Evolutionary conservation across 1,140 invertebrate species (phyloP).

Genomic region (Drosophila bifasciata): DNA sequence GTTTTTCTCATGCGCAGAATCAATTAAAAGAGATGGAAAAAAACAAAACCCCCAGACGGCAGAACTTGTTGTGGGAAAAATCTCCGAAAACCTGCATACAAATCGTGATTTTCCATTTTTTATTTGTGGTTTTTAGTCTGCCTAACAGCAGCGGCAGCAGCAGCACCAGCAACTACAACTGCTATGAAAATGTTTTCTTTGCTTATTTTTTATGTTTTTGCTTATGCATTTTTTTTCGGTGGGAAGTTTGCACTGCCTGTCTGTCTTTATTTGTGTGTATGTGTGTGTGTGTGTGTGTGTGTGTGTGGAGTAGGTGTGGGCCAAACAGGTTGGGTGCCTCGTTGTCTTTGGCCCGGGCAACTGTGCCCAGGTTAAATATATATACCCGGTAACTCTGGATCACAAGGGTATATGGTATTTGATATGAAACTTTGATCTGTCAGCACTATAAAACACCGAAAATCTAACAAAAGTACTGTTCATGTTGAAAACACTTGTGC

Average conservation of each 20-base stretch:
- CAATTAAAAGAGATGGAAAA: slow-evolving; percentile 69
- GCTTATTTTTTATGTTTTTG: slow-evolving; percentile 57
- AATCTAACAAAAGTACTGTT: too few relatives aligned
- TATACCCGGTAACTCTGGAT: too few relatives aligned
- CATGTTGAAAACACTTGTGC: too few relatives aligned
- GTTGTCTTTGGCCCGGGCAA: slow-evolving; percentile 29
- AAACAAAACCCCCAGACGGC: slow-evolving; percentile 20
- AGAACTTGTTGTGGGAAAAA: slow-evolving; percentile 77
- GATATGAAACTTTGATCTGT: too few relatives aligned
- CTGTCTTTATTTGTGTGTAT: slow-evolving; percentile 3
- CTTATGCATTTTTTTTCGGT: slow-evolving; percentile 70
- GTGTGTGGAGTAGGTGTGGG: slow-evolving; percentile 71
- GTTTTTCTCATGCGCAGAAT: slow-evolving; percentile 73
- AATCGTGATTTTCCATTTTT: slow-evolving; percentile 75
- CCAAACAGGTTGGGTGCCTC: slow-evolving; percentile 69
- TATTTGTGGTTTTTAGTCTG: slow-evolving; percentile 42
- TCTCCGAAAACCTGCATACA: slow-evolving; percentile 74
- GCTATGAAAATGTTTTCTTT: slow-evolving; percentile 70
- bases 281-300: slow-evolving; percentile 50
- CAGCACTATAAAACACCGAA: too few relatives aligned
- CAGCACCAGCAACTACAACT: slow-evolving; percentile 27
- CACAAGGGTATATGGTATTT: too few relatives aligned
- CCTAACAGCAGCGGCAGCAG: slow-evolving; percentile 23
- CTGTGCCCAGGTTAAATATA: slow-evolving; percentile 38
- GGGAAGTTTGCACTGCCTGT: slow-evolving; percentile 52